A percentile compares a stretch with the other conserved stretches of the same genome.
Conservation (phyloP, 2,113 vertebrate species). For the Mixornis gularis region DNA sequence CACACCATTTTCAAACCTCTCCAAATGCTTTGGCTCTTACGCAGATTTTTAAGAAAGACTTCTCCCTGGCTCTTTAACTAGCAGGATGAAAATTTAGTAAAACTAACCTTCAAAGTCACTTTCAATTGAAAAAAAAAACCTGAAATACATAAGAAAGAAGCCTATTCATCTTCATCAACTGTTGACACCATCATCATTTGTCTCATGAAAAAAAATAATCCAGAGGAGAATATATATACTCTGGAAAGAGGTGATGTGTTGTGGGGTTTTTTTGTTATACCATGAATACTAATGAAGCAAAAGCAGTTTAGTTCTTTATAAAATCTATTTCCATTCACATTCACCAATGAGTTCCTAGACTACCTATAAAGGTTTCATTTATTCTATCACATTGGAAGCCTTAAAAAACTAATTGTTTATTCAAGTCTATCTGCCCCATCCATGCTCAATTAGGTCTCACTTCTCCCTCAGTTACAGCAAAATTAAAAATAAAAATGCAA, state of each 20-base stretch:
- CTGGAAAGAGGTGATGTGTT: not conserved
- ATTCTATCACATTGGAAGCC: slow-evolving; percentile 31
- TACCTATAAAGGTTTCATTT: slow-evolving; percentile 57
- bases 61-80: not conserved
- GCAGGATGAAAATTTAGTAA: slow-evolving; percentile 21
- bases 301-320: slow-evolving; percentile 58
- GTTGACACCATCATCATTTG: slow-evolving; percentile 73
- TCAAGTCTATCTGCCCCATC: slow-evolving; percentile 51
- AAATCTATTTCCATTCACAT: slow-evolving; percentile 63
- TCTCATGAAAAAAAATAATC: slow-evolving; percentile 68
- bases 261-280: slow-evolving; percentile 24
- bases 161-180: slow-evolving; percentile 76
- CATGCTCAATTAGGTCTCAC: slow-evolving; percentile 52
- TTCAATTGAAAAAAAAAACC: not conserved
- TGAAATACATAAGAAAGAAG: slow-evolving; percentile 43
- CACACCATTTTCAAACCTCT: not conserved
- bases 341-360: slow-evolving; percentile 58
- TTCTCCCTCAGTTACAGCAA: slow-evolving; percentile 34
- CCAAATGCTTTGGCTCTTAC: not conserved
- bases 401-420: slow-evolving; percentile 68
- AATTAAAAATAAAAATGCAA: slow-evolving; percentile 61
- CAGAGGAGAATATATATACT: slow-evolving; percentile 55
- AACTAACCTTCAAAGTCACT: slow-evolving; percentile 52
- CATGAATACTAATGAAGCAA: slow-evolving; percentile 73
- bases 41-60: not conserved